Evolutionary conservation across 92 coral and sea anemone genomes (phyloP), one percentile per base, ranked within the genome.

Genomic region (Porites cylindrica): DNA sequence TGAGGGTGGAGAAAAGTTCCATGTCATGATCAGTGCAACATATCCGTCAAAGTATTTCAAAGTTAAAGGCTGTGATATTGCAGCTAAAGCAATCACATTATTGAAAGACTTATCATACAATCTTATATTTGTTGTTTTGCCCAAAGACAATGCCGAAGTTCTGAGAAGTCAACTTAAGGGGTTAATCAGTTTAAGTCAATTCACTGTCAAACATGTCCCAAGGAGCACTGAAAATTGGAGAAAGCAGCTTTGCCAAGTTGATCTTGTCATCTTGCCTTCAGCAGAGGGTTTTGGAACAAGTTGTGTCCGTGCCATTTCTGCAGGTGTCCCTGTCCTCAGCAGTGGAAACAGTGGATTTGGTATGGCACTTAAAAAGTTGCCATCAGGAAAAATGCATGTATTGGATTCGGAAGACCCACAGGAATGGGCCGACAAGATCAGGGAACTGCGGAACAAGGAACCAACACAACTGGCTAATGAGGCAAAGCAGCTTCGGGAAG

Each of bases 231-330:
- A 78, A 12, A 17, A 71, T 9, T 80, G 75, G 72, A 54, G 51
- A 38, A 50, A 79, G 56, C 0, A 68, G 50, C 63, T 86, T n/a
- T 71, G 61, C 24, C 7, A 20, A 38, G 90, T 72, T 4, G 66
- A 72, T 14, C 79, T 86, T 10, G 60, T 20, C 61, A 71, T 86
- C 54, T 23, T 86, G 72, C 88, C 88, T 14, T 70, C 85, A 79
- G 29, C 80, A 11, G 90, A 79, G 79, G 90, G 84, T 14, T 86
- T 86, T 24, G 90, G 90, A 53, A 78, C 82, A 56, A 79, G 32
- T 29, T 23, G 47, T 29, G 85, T 86, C 24, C 72, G 71, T 62
- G 85, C 85, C 17, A 78, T 86, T 6, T 86, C 90, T 12, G 90
- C 90, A 1, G 85, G 72, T 56, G 51, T 79, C 0, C 90, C 90